Percentiles rank a stretch among this genome's conserved stretches.
These are phyloP conservation scores for Phalacrocorax carbo DNA, from an alignment of 2,113 vertebrate genomes.

Conservation along the genomic window DNA sequence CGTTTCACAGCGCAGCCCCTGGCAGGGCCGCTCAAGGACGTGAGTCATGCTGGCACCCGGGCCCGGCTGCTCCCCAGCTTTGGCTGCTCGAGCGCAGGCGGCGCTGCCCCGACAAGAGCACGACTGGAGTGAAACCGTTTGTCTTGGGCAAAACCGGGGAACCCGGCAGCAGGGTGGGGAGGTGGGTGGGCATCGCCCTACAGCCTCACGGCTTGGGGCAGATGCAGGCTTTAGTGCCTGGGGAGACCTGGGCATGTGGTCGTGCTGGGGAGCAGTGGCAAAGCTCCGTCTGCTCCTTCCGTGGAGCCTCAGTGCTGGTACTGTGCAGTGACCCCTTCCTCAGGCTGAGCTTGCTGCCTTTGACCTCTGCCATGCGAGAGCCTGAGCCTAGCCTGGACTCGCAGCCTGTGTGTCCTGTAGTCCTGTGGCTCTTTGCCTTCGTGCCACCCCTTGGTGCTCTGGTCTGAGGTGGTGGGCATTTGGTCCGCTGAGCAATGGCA, in stretches of 20 bases:
- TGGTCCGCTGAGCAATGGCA: neutral
- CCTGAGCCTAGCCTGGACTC: neutral
- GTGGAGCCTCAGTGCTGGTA: accelerated
- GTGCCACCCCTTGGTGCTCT: neutral
- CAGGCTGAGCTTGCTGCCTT: neutral
- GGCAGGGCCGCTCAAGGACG: neutral
- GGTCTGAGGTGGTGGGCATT: neutral
- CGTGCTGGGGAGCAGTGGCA: accelerated
- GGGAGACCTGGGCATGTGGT: neutral
- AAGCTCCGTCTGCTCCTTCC: neutral
- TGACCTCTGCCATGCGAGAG: neutral
- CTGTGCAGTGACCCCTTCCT: neutral
- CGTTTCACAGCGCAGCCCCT: neutral
- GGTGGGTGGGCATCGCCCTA: neutral
- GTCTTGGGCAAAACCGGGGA: neutral
- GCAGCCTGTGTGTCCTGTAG: accelerated
- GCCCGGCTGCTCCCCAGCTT: neutral
- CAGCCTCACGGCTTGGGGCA: too few species aligned
- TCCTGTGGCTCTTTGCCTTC: neutral
- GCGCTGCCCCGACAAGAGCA: neutral
- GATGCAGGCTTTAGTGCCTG: accelerated
- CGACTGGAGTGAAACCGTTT: neutral
- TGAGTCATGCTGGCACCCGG: neutral
- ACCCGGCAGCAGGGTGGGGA: neutral
- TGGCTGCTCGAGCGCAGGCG: neutral